Base-by-base conservation (phyloP, 2,113 vertebrate species). In the Panthera leo region DNA sequence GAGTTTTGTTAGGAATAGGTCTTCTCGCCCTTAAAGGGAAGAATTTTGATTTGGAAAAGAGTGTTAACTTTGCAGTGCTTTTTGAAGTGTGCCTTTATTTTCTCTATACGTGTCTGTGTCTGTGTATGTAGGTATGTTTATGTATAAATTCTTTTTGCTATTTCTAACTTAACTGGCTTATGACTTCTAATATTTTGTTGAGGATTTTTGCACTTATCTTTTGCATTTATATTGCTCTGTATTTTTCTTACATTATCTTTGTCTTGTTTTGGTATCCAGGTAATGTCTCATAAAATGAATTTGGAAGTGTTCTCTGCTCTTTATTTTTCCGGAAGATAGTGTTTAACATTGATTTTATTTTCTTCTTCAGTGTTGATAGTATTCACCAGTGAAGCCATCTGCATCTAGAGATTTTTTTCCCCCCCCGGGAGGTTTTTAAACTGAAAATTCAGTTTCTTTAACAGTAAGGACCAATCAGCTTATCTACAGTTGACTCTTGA, bases 41-140 rank as follows among this genome's bases (percentile, higher is more conserved):
- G 45, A 84, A 51, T 93, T 96, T 97, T 95, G 42, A 79, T 88
- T 87, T 91, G 76, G 7, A 29, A 90, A 91, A 91, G 61, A 83
- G 21, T 73, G 67, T 76, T 84, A 36, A 79, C 67, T 79, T 92
- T 67, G 12, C 5, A 85, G 18, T 94, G 82, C 9, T 85, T 94
- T 94, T 80, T 61, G 34, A 89, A 91, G 39, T 55, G 2, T 70
- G 5, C 31, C 29, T 84, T 92, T 55, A 73, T 53, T 92, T 96
- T 95, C 27, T 1, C 1, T n/a, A 5, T 84, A 15, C 85, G 21
- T 58, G 34, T 58, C 3, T 34, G 2, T 82, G 2, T 23, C 6
- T 48, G 8, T 65, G 16, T 31, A 1, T 78, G 5, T 76, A 61
- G 9, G 7, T n/a, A 4, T 31, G 21, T 65, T 10, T 68, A 6